phyloP scores from a whole-genome alignment of 2,888 invertebrate species.

The Ctenicera cuprea region DNA sequence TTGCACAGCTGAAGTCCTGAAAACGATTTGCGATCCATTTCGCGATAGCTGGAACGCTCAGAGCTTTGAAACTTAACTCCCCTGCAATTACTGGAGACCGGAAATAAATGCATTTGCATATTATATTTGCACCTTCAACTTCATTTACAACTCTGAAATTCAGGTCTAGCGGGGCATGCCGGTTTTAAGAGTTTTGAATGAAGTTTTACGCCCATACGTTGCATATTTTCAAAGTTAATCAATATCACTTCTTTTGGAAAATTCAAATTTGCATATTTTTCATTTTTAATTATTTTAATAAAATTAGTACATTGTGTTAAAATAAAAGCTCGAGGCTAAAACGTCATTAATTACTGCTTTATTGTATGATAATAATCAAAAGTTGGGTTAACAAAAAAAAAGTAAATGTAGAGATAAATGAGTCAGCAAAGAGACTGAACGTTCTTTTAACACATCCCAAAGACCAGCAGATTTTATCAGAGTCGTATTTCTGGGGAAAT shows the following conservation, averaged over 20 bases:
- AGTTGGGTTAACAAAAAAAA: slow-evolving; percentile 12
- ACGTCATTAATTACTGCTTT: not conserved
- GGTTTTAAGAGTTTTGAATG: slow-evolving; percentile 37
- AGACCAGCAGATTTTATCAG: slow-evolving; percentile 22
- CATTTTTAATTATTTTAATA: too few relatives aligned
- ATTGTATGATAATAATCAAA: not conserved
- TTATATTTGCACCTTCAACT: slow-evolving; percentile 42
- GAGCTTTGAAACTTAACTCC: slow-evolving; percentile 32
- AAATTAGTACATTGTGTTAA: too few relatives aligned
- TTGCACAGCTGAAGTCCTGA: slow-evolving; percentile 40
- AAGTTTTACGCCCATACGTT: slow-evolving; percentile 29
- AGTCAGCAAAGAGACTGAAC: slow-evolving; percentile 20
- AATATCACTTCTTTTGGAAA: too few relatives aligned
- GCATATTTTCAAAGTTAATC: not conserved
- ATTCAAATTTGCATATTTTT: too few relatives aligned
- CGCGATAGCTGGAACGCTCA: slow-evolving; percentile 28
- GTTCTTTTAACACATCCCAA: slow-evolving; percentile 26
- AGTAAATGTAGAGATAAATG: not conserved
- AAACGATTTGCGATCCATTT: slow-evolving; percentile 44
- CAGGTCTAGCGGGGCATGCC: slow-evolving; percentile 28
- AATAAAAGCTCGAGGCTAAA: too few relatives aligned
- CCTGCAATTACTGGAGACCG: slow-evolving; percentile 37
- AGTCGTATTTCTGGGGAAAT: slow-evolving; percentile 29
- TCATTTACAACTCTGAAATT: slow-evolving; percentile 41
- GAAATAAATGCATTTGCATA: slow-evolving; percentile 46